Conservation (phyloP, 2,113 vertebrate genomes). For the Urocitellus parryii region DNA sequence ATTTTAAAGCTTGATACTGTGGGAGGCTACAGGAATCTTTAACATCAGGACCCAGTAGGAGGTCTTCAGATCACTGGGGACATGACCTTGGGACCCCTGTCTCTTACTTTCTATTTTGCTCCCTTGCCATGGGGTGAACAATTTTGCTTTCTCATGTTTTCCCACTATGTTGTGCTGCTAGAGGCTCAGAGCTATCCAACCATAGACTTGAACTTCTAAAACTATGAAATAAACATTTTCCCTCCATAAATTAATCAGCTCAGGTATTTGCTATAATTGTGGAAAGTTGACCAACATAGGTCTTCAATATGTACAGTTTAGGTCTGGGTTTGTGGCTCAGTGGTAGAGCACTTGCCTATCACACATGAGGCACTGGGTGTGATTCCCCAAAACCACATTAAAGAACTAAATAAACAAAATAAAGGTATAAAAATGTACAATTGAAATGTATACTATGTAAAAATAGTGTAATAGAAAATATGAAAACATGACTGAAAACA, state of each 20-base stretch:
- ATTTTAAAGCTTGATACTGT: not conserved
- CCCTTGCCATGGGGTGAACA: rapidly evolving
- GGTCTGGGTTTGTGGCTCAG: too few relatives aligned
- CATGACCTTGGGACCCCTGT: too few relatives aligned
- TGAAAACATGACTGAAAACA: not conserved
- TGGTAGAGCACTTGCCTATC: too few relatives aligned
- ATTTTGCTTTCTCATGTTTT: too few relatives aligned
- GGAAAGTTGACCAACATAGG: not conserved
- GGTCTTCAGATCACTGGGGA: not conserved
- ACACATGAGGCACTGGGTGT: too few relatives aligned
- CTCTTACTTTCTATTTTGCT: not conserved
- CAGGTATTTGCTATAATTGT: not conserved
- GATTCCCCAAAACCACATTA: too few relatives aligned
- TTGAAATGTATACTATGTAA: not conserved
- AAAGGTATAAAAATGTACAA: not conserved
- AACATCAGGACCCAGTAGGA: too few relatives aligned
- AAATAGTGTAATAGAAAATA: slow-evolving; percentile 8
- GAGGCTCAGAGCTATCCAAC: too few relatives aligned
- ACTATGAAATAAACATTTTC: not conserved
- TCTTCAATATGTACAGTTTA: not conserved
- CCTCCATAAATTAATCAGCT: not conserved
- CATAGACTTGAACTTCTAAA: not conserved
- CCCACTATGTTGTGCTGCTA: not conserved
- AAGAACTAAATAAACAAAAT: too few relatives aligned
- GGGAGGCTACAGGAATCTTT: too few relatives aligned